phyloP scores from a whole-genome alignment of 2,113 vertebrate species.

The Zingel zingel region DNA sequence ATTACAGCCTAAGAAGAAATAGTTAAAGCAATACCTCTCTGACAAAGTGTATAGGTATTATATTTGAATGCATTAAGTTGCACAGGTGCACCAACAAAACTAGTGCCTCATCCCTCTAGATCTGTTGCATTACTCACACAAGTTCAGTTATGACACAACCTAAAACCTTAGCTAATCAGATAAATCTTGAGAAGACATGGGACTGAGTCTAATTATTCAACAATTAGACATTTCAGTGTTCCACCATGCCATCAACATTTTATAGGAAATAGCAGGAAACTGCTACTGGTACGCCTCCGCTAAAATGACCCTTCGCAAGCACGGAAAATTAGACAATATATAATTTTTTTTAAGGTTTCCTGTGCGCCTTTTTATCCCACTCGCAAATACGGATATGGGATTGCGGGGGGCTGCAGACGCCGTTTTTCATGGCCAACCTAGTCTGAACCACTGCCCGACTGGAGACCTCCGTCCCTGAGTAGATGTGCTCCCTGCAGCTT shows the following conservation, averaged over 20 bases:
- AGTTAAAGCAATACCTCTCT: conserved; percentile 8
- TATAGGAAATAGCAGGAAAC: too few relatives aligned
- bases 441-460: too few relatives aligned
- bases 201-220: neutral
- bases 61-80: neutral
- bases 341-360: too few relatives aligned
- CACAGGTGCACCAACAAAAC: neutral
- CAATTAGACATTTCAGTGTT: conserved; percentile 7
- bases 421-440: too few relatives aligned
- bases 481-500: too few relatives aligned
- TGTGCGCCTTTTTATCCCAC: too few relatives aligned
- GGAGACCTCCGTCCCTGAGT: too few relatives aligned
- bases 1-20: neutral
- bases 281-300: too few relatives aligned
- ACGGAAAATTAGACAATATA: too few relatives aligned
- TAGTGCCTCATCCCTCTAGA: neutral
- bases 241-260: neutral
- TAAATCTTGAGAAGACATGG: neutral
- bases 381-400: too few relatives aligned
- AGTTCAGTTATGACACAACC: neutral
- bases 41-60: neutral
- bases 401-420: too few relatives aligned
- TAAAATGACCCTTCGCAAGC: too few relatives aligned
- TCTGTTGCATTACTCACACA: neutral
- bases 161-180: conserved; percentile 11